phyloP scores from a whole-genome alignment of 2,888 invertebrate species.

The Epistrophe grossulariae region DNA sequence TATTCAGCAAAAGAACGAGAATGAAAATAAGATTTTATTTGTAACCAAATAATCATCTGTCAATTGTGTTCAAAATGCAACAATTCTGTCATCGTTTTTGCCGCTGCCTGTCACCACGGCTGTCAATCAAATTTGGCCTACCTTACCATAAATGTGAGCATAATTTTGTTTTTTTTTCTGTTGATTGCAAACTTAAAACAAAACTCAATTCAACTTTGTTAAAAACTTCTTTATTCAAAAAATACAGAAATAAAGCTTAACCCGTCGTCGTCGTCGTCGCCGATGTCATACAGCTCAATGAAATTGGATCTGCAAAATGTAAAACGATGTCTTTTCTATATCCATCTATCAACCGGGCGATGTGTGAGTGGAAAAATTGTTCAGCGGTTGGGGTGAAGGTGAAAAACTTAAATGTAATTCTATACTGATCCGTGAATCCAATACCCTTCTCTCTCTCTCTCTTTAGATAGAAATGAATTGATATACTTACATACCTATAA shows the following conservation, averaged over 20 bases:
- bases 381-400: slow-evolving; percentile 73
- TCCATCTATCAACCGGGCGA: slow-evolving; percentile 20
- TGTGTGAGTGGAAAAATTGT: slow-evolving; percentile 66
- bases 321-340: slow-evolving; percentile 60
- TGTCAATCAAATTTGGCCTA: slow-evolving; percentile 71
- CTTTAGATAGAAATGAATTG: not conserved
- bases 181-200: slow-evolving; percentile 20
- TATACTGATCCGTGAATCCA: slow-evolving; percentile 61
- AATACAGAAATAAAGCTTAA: slow-evolving; percentile 27
- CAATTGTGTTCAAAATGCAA: slow-evolving; percentile 59
- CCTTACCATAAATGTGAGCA: slow-evolving; percentile 56
- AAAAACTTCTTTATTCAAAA: slow-evolving; percentile 11
- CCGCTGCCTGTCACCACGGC: slow-evolving; percentile 57
- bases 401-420: slow-evolving; percentile 68
- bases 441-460: slow-evolving; percentile 26
- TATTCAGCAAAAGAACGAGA: slow-evolving; percentile 26
- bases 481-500: not conserved
- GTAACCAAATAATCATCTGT: slow-evolving; percentile 68
- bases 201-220: slow-evolving; percentile 6
- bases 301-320: slow-evolving; percentile 68
- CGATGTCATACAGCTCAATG: slow-evolving; percentile 57
- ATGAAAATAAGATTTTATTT: slow-evolving; percentile 42
- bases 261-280: not conserved
- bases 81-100: slow-evolving; percentile 65
- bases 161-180: not conserved